A percentile compares a stretch with the other conserved stretches of the same genome.
Conservation (phyloP, 2,797 vertebrate genomes). For the Falco peregrinus region DNA sequence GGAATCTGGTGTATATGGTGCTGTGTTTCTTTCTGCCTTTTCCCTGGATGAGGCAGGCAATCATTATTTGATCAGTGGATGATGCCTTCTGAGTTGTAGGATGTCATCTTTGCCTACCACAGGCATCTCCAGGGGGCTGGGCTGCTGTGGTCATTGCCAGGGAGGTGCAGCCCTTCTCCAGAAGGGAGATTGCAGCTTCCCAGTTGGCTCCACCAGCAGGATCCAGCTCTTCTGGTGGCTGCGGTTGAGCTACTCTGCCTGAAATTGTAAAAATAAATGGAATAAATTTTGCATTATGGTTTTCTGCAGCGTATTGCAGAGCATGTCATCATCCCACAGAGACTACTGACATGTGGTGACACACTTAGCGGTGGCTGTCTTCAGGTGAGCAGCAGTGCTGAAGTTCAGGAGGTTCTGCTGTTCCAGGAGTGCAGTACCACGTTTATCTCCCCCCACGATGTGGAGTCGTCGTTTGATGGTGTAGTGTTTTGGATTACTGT, state of each 20-base stretch:
- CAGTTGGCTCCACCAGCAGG: rapidly evolving
- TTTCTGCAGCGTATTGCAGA: neutral
- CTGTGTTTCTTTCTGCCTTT: neutral
- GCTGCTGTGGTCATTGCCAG: neutral
- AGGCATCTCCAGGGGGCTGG: neutral
- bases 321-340: neutral
- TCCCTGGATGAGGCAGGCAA: neutral
- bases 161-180: neutral
- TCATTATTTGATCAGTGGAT: neutral
- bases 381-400: neutral
- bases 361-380: neutral
- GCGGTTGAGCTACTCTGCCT: neutral
- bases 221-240: neutral
- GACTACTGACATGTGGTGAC: neutral
- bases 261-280: neutral
- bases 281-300: neutral
- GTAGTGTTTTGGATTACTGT: neutral
- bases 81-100: neutral
- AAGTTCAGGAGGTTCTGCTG: neutral
- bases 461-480: neutral
- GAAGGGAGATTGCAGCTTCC: neutral
- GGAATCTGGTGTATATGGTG: neutral
- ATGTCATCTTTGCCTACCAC: neutral
- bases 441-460: neutral
- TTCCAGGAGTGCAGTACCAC: neutral